These are phyloP conservation scores for Eulemur rubriventer DNA, from an alignment of 2,797 vertebrate genomes.

Conservation along the genomic window DNA sequence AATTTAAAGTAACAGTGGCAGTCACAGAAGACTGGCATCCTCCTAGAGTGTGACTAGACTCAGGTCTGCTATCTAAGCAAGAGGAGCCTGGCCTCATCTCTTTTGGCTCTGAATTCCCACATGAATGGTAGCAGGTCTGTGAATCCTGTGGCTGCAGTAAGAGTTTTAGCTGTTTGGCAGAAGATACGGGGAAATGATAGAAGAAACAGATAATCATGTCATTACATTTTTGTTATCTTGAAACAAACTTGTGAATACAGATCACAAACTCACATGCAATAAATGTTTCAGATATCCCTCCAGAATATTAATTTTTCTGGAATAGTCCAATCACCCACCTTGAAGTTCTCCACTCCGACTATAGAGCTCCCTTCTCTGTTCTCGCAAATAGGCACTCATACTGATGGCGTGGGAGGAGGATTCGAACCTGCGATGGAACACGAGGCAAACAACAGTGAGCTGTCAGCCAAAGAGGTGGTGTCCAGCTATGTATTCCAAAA, in stretches of 20 bases:
- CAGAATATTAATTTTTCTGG: not conserved
- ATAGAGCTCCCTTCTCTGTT: conserved; percentile 97
- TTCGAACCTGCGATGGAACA: conserved; percentile 90
- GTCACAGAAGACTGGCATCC: not conserved
- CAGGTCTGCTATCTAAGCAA: not conserved
- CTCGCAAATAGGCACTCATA: conserved; percentile 97
- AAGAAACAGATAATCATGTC: not conserved
- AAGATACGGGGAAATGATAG: not conserved
- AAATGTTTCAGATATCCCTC: not conserved
- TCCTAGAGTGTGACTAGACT: not conserved
- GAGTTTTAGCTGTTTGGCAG: not conserved
- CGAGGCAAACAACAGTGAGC: not conserved
- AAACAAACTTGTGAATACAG: not conserved
- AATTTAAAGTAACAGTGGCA: not conserved
- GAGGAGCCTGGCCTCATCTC: not conserved
- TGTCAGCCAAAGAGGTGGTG: accelerated
- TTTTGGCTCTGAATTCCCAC: not conserved
- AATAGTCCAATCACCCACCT: conserved; percentile 85
- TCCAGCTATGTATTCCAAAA: not conserved
- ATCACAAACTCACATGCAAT: not conserved
- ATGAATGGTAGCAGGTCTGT: not conserved
- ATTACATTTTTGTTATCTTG: not conserved
- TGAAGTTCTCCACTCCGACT: conserved; percentile 97
- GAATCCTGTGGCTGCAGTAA: not conserved
- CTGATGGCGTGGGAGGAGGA: conserved; percentile 99